These are phyloP conservation scores for Bruchidius siliquastri DNA, from an alignment of 2,888 invertebrate species.

Conservation along the genomic window DNA sequence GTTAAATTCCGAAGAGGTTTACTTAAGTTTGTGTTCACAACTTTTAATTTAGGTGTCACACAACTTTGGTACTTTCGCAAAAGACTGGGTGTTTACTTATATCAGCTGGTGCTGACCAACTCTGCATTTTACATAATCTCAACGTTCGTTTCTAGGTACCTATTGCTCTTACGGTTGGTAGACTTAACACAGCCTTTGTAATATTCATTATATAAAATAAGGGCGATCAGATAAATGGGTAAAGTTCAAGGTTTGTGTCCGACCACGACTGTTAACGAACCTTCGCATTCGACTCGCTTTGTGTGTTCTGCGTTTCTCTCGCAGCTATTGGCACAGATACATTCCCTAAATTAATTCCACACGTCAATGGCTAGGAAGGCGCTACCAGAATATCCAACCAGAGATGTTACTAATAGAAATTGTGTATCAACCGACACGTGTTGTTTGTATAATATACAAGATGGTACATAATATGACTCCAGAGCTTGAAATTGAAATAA, in stretches of 20 bases:
- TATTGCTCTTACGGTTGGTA: background rate
- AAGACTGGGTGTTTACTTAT: too few relatives aligned
- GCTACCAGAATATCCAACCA: background rate
- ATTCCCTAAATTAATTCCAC: background rate
- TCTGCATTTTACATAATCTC: too few relatives aligned
- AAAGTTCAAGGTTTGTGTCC: background rate
- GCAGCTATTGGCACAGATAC: background rate
- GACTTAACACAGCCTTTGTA: background rate
- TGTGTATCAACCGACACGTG: background rate
- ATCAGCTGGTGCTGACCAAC: too few relatives aligned
- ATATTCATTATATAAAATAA: background rate
- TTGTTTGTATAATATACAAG: background rate
- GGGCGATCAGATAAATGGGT: background rate
- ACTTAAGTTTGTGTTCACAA: too few relatives aligned
- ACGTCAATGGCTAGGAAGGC: background rate
- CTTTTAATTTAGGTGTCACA: too few relatives aligned
- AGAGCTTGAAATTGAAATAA: too few relatives aligned
- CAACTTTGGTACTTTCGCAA: too few relatives aligned
- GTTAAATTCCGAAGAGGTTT: too few relatives aligned
- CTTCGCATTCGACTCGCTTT: background rate
- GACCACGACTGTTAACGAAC: background rate
- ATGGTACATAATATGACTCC: too few relatives aligned
- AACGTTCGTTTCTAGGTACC: background rate
- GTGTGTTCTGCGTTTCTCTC: background rate
- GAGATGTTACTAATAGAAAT: background rate